Conservation (phyloP, 2,797 vertebrate genomes). For the Monodelphis domestica region DNA sequence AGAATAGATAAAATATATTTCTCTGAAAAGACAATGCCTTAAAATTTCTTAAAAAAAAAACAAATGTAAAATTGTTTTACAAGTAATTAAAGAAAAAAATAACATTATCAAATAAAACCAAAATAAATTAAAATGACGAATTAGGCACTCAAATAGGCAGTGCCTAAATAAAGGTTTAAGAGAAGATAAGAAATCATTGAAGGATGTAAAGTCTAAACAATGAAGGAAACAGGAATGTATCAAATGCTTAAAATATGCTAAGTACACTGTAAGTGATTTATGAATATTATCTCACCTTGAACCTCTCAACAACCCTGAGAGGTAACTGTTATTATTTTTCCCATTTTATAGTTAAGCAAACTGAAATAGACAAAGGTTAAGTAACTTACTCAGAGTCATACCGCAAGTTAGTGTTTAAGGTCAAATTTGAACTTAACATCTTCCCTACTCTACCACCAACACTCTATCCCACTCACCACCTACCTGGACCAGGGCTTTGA, state of each 20-base stretch:
- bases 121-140: too few relatives aligned
- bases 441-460: background rate
- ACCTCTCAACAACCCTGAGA: background rate
- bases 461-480: background rate
- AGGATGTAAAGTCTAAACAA: too few relatives aligned
- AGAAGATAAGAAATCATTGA: too few relatives aligned
- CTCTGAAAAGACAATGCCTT: background rate
- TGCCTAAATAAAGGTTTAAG: background rate
- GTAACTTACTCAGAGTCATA: background rate
- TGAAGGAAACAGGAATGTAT: too few relatives aligned
- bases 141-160: background rate
- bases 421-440: background rate
- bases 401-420: background rate
- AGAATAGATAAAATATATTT: background rate
- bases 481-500: background rate
- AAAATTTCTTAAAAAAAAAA: background rate
- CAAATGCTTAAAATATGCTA: too few relatives aligned
- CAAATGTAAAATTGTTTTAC: too few relatives aligned
- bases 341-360: background rate
- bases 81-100: too few relatives aligned
- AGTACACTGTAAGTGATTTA: background rate
- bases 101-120: too few relatives aligned
- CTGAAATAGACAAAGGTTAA: background rate
- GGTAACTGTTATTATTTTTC: background rate
- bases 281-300: background rate